Percentiles rank a stretch among this genome's conserved stretches.
Conservation (phyloP, 2,113 vertebrate genomes). For the Macroglossus sobrinus region DNA sequence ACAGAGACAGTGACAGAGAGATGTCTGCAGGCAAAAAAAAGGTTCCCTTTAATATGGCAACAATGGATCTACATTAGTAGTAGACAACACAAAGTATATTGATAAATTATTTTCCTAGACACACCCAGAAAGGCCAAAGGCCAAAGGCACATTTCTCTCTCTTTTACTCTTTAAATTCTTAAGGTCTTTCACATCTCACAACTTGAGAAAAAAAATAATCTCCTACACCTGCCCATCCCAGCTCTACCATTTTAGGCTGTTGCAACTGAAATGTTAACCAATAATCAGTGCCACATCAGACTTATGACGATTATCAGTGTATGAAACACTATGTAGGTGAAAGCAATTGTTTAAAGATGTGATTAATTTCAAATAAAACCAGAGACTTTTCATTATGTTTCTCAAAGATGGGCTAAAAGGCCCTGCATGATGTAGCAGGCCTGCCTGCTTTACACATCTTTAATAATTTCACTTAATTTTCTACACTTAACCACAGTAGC, state of each 20-base stretch:
- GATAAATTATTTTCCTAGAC: slow-evolving; percentile 19
- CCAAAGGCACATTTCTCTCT: not conserved
- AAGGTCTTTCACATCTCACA: not conserved
- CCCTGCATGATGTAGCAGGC: no score
- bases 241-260: not conserved
- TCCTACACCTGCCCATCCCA: not conserved
- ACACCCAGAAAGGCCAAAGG: not conserved
- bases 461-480: not conserved
- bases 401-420: not conserved
- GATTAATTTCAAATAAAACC: not conserved
- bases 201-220: not conserved
- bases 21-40: not conserved
- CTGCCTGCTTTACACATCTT: not conserved
- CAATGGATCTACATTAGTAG: not conserved
- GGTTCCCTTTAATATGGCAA: not conserved
- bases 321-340: not conserved
- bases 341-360: not conserved
- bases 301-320: not conserved
- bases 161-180: not conserved
- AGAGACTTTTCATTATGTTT: not conserved
- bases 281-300: not conserved
- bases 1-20: not conserved
- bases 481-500: not conserved
- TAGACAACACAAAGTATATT: not conserved
- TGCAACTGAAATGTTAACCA: not conserved